Conservation (phyloP, 2,888 invertebrate species). For the Spodoptera picta region DNA sequence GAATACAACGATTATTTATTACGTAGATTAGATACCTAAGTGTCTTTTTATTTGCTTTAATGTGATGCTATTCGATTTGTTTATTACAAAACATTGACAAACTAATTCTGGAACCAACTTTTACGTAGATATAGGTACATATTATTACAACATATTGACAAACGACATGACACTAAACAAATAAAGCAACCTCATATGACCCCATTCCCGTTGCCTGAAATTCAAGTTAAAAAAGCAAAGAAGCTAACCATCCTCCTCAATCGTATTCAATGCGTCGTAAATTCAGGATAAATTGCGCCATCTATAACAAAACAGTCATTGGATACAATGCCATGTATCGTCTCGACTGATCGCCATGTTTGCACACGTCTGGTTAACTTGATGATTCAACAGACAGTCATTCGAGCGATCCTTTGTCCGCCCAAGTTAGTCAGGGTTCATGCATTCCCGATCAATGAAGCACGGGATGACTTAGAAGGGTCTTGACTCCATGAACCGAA, state of each 20-base stretch:
- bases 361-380: conserved; percentile 46
- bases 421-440: conserved; percentile 65
- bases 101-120: no score
- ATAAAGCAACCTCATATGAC: conserved; percentile 22
- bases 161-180: conserved; percentile 9
- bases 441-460: conserved; percentile 69
- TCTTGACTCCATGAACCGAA: conserved; percentile 36
- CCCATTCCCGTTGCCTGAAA: conserved; percentile 33
- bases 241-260: background rate
- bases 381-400: conserved; percentile 58
- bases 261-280: conserved; percentile 20
- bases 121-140: no score
- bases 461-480: conserved; percentile 55
- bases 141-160: no score
- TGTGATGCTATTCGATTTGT: no score
- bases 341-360: conserved; percentile 47
- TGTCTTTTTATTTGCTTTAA: no score
- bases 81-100: no score
- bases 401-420: conserved; percentile 59
- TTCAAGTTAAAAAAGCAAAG: conserved; percentile 13
- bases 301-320: conserved; percentile 41
- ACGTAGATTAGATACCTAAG: no score
- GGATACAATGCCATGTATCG: conserved; percentile 27
- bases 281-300: background rate
- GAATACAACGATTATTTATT: no score